These are phyloP conservation scores for Erebia ligea DNA, from an alignment of 2,888 invertebrate genomes.

Conservation along the genomic window DNA sequence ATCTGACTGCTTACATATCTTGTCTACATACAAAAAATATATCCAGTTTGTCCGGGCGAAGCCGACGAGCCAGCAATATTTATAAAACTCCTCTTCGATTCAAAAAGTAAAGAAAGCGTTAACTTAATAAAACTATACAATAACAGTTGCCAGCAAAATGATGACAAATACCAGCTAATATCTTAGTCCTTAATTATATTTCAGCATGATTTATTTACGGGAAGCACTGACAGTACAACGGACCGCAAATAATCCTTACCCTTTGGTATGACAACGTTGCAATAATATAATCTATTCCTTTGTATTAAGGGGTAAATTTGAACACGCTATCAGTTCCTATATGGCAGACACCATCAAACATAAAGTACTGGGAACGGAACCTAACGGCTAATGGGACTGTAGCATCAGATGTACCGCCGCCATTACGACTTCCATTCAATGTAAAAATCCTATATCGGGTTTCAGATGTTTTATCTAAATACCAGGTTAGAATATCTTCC, in stretches of 20 bases:
- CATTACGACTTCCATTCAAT: conserved; percentile 11
- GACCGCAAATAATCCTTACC: conserved; percentile 18
- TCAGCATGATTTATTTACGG: conserved; percentile 23
- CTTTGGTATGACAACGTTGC: not conserved
- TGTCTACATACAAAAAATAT: too few species aligned
- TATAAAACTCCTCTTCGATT: not conserved
- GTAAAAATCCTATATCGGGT: conserved; percentile 6
- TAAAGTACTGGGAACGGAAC: conserved; percentile 23
- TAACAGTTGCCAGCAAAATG: conserved; percentile 10
- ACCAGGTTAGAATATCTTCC: not conserved
- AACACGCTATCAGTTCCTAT: not conserved
- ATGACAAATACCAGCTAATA: conserved; percentile 22
- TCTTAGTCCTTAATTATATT: conserved; percentile 18
- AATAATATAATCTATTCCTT: not conserved
- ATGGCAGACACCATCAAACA: conserved; percentile 12
- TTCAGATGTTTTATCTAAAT: not conserved
- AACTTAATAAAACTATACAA: not conserved
- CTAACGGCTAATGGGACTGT: conserved; percentile 22
- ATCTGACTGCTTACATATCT: too few species aligned
- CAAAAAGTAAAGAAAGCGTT: not conserved
- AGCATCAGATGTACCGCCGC: conserved; percentile 17
- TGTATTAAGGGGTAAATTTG: conserved; percentile 2
- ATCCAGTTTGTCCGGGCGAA: too few species aligned
- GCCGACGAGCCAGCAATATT: too few species aligned
- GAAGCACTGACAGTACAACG: conserved; percentile 20